phyloP scores from a whole-genome alignment of 2,888 invertebrate genomes.

The Netelia virgata region DNA sequence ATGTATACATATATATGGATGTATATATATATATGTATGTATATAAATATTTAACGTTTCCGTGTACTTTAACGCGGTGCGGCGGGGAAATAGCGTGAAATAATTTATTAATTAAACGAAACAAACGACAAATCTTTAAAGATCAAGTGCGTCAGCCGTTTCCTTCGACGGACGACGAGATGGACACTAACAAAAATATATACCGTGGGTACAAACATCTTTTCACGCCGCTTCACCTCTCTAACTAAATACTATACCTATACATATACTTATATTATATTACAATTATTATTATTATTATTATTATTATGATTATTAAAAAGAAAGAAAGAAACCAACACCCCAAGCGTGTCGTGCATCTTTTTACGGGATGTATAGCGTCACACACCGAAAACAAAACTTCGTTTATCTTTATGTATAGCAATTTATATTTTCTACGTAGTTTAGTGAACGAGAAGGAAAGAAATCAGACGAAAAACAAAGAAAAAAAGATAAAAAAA shows the following conservation, averaged over 20 bases:
- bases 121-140: conserved; percentile 25
- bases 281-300: conserved; percentile 49
- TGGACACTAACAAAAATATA: conserved; percentile 32
- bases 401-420: conserved; percentile 71
- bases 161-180: conserved; percentile 19
- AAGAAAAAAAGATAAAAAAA: neutral
- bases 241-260: conserved; percentile 49
- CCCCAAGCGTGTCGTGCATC: conserved; percentile 52
- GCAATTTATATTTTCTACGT: conserved; percentile 72
- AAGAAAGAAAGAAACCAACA: conserved; percentile 39
- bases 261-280: conserved; percentile 45
- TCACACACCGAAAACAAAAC: conserved; percentile 46
- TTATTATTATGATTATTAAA: conserved; percentile 21
- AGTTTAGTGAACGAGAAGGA: conserved; percentile 38
- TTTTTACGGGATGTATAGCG: conserved; percentile 67
- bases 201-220: conserved; percentile 61
- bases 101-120: conserved; percentile 61
- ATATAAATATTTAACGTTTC: conserved; percentile 56
- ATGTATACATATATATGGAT: conserved; percentile 42
- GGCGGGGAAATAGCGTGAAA: conserved; percentile 61
- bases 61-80: conserved; percentile 58
- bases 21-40: conserved; percentile 54
- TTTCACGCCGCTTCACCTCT: conserved; percentile 68
- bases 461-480: conserved; percentile 35
- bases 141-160: conserved; percentile 6